Conservation (phyloP, 1,140 invertebrate species). For the Sycobia sp. region DNA sequence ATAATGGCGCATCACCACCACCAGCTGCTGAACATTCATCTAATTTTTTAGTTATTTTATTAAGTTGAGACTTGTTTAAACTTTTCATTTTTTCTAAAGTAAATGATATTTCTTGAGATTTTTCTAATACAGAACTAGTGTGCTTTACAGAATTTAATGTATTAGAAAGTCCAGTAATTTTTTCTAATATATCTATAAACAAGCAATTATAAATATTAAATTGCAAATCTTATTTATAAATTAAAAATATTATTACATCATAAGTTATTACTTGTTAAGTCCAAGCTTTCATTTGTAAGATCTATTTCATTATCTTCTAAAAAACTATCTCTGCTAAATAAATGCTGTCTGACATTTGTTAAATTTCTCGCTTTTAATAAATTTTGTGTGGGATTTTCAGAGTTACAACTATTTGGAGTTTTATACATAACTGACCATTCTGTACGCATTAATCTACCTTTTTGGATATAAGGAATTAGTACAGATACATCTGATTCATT, state of each 20-base stretch:
- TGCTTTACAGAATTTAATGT: constrained; percentile 29
- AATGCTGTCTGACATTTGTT: constrained; percentile 54
- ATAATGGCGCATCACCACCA: constrained; percentile 45
- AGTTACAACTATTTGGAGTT: constrained; percentile 45
- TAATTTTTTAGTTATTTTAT: constrained; percentile 19
- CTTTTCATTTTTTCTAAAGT: constrained; percentile 2
- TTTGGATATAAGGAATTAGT: constrained; percentile 57
- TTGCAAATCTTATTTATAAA: neutral
- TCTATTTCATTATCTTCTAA: constrained; percentile 41
- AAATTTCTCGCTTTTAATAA: constrained; percentile 43
- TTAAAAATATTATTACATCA: constrained; percentile 10
- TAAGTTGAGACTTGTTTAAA: neutral
- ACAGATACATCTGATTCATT: constrained; percentile 46
- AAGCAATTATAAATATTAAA: constrained; percentile 2
- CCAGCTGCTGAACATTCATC: constrained; percentile 38
- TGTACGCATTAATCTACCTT: constrained; percentile 50
- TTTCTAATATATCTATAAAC: constrained; percentile 41
- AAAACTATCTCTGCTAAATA: constrained; percentile 57
- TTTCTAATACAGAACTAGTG: neutral
- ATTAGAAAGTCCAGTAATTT: constrained; percentile 37
- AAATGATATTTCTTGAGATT: neutral
- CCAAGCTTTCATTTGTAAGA: constrained; percentile 46
- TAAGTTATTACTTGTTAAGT: constrained; percentile 54
- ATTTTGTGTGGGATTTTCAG: constrained; percentile 24
- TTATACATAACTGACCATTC: constrained; percentile 59